A percentile compares a stretch with the other conserved stretches of the same genome.
Evolutionary conservation across 2,888 invertebrate species (phyloP).

Genomic region (Xanthorhoe designata): DNA sequence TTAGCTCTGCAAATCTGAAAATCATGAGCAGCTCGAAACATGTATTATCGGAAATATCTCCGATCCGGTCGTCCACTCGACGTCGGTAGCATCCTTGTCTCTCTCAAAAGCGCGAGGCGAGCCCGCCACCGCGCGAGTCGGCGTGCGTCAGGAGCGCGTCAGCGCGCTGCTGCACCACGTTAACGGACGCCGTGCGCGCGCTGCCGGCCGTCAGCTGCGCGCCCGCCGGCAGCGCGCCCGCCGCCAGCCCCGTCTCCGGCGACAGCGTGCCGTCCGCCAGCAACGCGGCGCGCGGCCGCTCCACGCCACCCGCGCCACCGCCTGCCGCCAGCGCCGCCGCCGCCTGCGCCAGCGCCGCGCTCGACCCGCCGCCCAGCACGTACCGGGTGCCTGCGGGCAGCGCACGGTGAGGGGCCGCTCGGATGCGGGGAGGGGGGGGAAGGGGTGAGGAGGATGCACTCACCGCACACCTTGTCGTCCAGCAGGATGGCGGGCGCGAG

Average conservation of each 20-base stretch:
- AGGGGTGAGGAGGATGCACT: constrained; percentile 28
- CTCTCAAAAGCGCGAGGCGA: constrained; percentile 86
- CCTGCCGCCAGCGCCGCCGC: constrained; percentile 51
- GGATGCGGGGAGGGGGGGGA: background rate
- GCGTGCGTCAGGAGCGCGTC: constrained; percentile 54
- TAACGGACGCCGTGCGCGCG: constrained; percentile 71
- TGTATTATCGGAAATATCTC: background rate
- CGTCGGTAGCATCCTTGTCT: background rate
- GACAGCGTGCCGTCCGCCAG: constrained; percentile 34
- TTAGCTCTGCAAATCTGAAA: no score
- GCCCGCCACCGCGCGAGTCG: constrained; percentile 89
- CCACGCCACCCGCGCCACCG: constrained; percentile 43
- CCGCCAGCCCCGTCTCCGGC: constrained; percentile 25
- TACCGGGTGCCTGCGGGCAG: constrained; percentile 65
- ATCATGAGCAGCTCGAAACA: no score
- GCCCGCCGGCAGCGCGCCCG: constrained; percentile 40
- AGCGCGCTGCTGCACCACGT: constrained; percentile 77
- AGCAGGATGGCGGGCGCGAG: constrained; percentile 72
- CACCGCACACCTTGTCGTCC: constrained; percentile 69
- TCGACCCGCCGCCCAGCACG: constrained; percentile 70
- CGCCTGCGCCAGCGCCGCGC: constrained; percentile 60
- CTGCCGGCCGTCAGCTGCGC: constrained; percentile 12
- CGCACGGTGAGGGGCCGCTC: background rate
- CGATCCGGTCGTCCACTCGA: background rate
- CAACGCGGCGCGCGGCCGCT: constrained; percentile 41